Evolutionary conservation across 2,113 vertebrate species (phyloP), one percentile per base, ranked within the genome.

Genomic region (Turdus rufiventris): DNA sequence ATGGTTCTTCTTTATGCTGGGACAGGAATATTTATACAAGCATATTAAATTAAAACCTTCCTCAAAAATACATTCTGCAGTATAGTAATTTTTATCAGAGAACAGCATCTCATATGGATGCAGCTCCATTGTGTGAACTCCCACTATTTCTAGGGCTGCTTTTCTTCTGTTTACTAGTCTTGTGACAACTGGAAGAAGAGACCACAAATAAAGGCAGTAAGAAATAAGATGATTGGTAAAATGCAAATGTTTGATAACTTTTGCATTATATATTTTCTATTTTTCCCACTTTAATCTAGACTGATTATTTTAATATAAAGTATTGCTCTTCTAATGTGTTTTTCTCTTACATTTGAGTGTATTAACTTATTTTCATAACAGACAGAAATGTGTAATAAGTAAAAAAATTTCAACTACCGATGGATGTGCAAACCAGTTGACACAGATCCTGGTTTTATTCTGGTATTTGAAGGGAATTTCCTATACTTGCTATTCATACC

Each of bases 391-490:
- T 56, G 3, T 12, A 72, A 87, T 31, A 67, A 79, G 33, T 11
- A 19, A 51, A 78, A 45, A 68, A 33, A 33, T 28, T 70, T 7
- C 21, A 56, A 6, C 17, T 63, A 26, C 17, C 4, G 51, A 8
- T 42, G 15, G 10, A 38, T 70, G 8, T 23, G 14, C 13, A 58
- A 53, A 25, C 47, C 28, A 25, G 6, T 60, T 60, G 40, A 71
- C 17, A 62, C 6, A 76, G 12, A 61, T 1, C 3, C 7, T 43
- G 9, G 5, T 0, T 3, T 29, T 70, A 70, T 38, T 57, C 26
- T 54, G 20, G 1, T 50, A n/a, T 63, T 88, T 42, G 45, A 77
- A 54, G 18, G 18, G 8, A 36, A 70, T 81, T 85, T 88, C 12
- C n/a, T 24, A 2, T 31, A 43, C 26, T 24, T 71, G 28, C 31